Conservation (phyloP, 2,113 vertebrate genomes). For the Lagopus muta region DNA sequence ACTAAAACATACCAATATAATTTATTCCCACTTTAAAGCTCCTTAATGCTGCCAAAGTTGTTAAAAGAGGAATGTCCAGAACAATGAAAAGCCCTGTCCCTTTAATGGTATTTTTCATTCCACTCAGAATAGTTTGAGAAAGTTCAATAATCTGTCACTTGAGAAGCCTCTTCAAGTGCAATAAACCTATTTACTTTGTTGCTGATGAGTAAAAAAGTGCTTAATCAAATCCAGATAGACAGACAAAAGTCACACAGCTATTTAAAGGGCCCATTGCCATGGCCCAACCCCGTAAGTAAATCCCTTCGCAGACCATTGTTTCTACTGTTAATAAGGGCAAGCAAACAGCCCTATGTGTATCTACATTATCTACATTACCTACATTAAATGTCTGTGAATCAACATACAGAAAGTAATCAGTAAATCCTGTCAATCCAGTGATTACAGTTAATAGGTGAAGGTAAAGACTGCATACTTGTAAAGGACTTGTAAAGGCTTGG, state of each 20-base stretch:
- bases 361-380: not conserved
- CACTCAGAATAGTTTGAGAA: not conserved
- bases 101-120: conserved; percentile 9
- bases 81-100: not conserved
- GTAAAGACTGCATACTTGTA: not conserved
- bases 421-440: not conserved
- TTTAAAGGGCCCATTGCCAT: not conserved
- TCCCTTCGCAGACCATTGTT: not conserved
- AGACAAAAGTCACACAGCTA: not conserved
- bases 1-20: conserved; percentile 27
- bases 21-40: conserved; percentile 17
- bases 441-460: not conserved
- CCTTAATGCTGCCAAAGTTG: not conserved
- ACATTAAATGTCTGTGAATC: not conserved
- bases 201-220: not conserved
- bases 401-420: not conserved
- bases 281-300: conserved; percentile 20
- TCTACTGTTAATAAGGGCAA: not conserved
- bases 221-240: not conserved
- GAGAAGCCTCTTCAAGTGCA: conserved; percentile 20
- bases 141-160: not conserved
- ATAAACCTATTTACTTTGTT: conserved; percentile 42
- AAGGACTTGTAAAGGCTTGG: not conserved
- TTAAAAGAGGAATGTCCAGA: conserved; percentile 14
- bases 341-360: not conserved